Evolutionary conservation across 1,140 invertebrate genomes (phyloP), one percentile per base, ranked within the genome.

Genomic region (Hycleus cichorii): DNA sequence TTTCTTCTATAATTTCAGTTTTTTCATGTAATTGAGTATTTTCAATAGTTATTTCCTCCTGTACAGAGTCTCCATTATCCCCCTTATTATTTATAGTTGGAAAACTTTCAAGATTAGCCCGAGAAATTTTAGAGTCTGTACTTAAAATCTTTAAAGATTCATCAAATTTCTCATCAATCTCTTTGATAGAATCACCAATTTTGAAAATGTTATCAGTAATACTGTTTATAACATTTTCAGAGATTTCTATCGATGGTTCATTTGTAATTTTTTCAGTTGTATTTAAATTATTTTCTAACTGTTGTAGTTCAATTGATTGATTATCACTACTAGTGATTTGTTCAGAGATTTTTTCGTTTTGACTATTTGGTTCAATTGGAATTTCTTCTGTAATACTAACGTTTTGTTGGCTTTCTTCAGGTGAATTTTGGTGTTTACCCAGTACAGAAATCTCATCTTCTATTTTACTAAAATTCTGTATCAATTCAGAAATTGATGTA

Each of bases 401-500:
- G 39, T 7, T 10, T 42, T 10, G 10, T 42, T 9, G 40, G 10
- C 0, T 42, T 11, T 11, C 40, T 42, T 10, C 4, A 39, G 6
- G 39, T n/a, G 11, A 10, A 43, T 39, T 47, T 47, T 8, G 53
- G 39, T 47, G 47, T 48, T 60, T 62, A 47, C 63, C 64, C 4
- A 62, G 48, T 8, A 57, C 45, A 10, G 62, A 63, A 48, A 69
- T 67, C 18, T 65, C 66, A 8, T 68, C 64, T 51, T 66, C 43
- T 38, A 68, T 64, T 62, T 67, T 62, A 24, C 32, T 68, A 40
- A 69, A 64, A 25, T 64, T 59, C n/a, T 66, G 60, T 10, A 69
- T 69, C 3, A 69, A 49, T 43, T 64, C 55, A 26, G 56, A 61
- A 12, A 69, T 68, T n/a, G 63, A 65, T 12, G 65, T 64, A 7